Evolutionary conservation across 1,140 invertebrate genomes (phyloP).

Genomic region (Drosophila nasuta): DNA sequence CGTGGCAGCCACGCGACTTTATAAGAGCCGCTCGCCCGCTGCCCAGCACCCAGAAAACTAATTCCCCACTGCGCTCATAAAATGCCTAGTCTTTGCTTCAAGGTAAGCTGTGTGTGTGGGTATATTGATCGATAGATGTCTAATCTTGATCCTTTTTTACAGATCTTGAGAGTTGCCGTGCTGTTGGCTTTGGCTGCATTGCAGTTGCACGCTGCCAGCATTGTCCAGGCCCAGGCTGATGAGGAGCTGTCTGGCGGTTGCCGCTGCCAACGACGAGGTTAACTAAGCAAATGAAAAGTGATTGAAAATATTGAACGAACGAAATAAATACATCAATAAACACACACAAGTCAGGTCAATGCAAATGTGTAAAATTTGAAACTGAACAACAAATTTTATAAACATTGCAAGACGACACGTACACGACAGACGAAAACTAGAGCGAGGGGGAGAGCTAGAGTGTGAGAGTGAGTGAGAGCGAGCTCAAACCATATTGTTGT

Average conservation of each 20-base stretch:
- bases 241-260: slow-evolving; percentile 53
- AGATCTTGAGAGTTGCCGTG: slow-evolving; percentile 58
- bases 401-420: slow-evolving; percentile 69
- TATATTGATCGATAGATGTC: neutral
- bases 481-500: neutral
- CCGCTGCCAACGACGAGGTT: slow-evolving; percentile 59
- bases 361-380: slow-evolving; percentile 56
- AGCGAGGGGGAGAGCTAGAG: neutral
- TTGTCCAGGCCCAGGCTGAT: slow-evolving; percentile 11
- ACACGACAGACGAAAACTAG: slow-evolving; percentile 21
- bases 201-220: slow-evolving; percentile 30
- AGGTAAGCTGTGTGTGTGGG: slow-evolving; percentile 50
- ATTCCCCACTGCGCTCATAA: slow-evolving; percentile 18
- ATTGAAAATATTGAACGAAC: slow-evolving; percentile 1
- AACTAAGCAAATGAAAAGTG: slow-evolving; percentile 7
- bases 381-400: slow-evolving; percentile 35
- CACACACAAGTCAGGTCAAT: slow-evolving; percentile 32
- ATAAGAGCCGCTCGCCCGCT: slow-evolving; percentile 61
- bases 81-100: slow-evolving; percentile 60
- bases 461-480: neutral
- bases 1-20: slow-evolving; percentile 64
- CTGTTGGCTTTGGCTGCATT: slow-evolving; percentile 53
- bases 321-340: slow-evolving; percentile 63
- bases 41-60: slow-evolving; percentile 46
- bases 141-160: slow-evolving; percentile 26